Evolutionary conservation across 2,888 invertebrate species (phyloP).

Genomic region (Orchesella flavescens): DNA sequence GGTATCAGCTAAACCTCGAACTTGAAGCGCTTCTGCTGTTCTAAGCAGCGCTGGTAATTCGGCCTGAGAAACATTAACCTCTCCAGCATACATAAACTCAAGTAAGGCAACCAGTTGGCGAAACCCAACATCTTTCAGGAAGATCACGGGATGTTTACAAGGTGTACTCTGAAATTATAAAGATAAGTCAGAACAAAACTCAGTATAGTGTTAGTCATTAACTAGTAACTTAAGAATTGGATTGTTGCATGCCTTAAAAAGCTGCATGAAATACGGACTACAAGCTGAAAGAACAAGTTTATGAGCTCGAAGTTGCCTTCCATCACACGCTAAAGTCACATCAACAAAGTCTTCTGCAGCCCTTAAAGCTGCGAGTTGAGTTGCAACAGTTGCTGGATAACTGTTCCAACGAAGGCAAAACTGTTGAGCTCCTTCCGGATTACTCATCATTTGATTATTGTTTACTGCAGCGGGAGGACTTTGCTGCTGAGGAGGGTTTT

Average conservation of each 20-base stretch:
- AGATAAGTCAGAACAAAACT: slow-evolving; percentile 73
- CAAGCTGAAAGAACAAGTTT: slow-evolving; percentile 87
- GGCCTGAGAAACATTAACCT: slow-evolving; percentile 93
- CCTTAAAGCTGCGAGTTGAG: slow-evolving; percentile 88
- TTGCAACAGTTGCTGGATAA: slow-evolving; percentile 86
- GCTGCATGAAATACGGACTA: slow-evolving; percentile 90
- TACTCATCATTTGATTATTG: slow-evolving; percentile 36
- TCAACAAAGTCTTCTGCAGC: slow-evolving; percentile 91
- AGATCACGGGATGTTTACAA: slow-evolving; percentile 88
- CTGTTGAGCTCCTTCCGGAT: slow-evolving; percentile 78
- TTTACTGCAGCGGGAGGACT: slow-evolving; percentile 51
- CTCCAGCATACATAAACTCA: slow-evolving; percentile 90
- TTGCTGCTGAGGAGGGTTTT: slow-evolving; percentile 46
- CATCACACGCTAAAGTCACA: slow-evolving; percentile 90
- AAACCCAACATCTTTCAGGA: slow-evolving; percentile 88
- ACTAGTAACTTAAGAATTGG: background rate
- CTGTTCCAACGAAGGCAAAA: slow-evolving; percentile 93
- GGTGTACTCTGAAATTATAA: slow-evolving; percentile 81
- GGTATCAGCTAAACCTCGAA: slow-evolving; percentile 88
- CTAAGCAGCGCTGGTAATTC: slow-evolving; percentile 91
- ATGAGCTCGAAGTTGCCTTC: slow-evolving; percentile 87
- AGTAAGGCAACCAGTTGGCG: slow-evolving; percentile 84
- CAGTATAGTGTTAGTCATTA: too few species aligned
- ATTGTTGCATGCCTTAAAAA: slow-evolving; percentile 81
- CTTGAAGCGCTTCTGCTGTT: slow-evolving; percentile 93